Evolutionary conservation across 2,113 vertebrate genomes (phyloP).

Genomic region (Oophaga pumilio): DNA sequence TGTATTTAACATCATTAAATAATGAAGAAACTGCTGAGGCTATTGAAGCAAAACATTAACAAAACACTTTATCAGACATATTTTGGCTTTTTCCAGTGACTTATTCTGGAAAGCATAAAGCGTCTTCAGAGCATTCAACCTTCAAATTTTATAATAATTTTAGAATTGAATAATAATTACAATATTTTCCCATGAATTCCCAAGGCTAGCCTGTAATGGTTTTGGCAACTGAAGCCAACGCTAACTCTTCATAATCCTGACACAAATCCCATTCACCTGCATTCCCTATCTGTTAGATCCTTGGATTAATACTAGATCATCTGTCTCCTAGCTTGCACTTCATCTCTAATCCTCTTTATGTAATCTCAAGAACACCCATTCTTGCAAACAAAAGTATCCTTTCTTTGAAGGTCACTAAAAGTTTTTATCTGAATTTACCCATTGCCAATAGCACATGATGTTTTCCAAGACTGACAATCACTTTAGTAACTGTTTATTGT

Average conservation of each 20-base stretch:
- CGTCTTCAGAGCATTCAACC: not conserved
- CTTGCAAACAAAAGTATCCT: constrained; percentile 8
- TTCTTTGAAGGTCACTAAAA: constrained; percentile 33
- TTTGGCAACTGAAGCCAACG: constrained; percentile 13
- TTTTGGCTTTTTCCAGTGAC: no score
- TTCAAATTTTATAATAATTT: not conserved
- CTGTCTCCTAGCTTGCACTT: constrained; percentile 31
- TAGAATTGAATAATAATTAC: constrained; percentile 11
- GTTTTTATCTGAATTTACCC: constrained; percentile 6
- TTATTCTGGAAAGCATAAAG: no score
- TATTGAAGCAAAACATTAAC: no score
- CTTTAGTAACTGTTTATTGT: not conserved
- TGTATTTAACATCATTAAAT: no score
- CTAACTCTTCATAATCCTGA: constrained; percentile 45
- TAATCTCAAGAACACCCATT: constrained; percentile 35
- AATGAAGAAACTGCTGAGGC: no score
- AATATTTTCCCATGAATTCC: not conserved
- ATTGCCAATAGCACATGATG: not conserved
- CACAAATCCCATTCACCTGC: constrained; percentile 47
- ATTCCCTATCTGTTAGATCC: constrained; percentile 38
- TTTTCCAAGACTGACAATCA: not conserved
- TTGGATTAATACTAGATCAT: constrained; percentile 45
- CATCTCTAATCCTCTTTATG: constrained; percentile 47
- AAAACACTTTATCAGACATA: no score
- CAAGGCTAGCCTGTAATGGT: not conserved